Percentiles rank a stretch among this genome's conserved stretches.
Conservation (phyloP, 2,888 invertebrate genomes). For the Ormyrus nitidulus region DNA sequence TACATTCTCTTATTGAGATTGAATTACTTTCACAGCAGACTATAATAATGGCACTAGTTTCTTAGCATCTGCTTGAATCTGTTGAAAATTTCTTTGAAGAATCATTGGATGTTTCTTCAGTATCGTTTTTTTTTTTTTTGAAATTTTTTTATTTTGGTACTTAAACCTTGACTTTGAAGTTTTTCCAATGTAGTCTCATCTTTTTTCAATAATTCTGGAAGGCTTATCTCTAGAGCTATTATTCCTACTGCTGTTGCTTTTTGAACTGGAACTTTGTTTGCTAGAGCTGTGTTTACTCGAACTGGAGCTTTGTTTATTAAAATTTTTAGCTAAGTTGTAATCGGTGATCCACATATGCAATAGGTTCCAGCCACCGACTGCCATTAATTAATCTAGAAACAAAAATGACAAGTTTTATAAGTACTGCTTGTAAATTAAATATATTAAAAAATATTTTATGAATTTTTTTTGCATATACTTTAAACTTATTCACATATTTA, state of each 20-base stretch:
- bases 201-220: slow-evolving; percentile 77
- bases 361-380: slow-evolving; percentile 93
- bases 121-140: slow-evolving; percentile 81
- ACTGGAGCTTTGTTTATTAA: slow-evolving; percentile 73
- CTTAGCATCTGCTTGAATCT: slow-evolving; percentile 71
- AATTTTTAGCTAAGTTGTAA: slow-evolving; percentile 88
- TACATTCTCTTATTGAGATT: slow-evolving; percentile 82
- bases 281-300: slow-evolving; percentile 61
- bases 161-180: slow-evolving; percentile 81
- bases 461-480: slow-evolving; percentile 67
- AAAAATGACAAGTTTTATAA: background rate
- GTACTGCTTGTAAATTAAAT: slow-evolving; percentile 5
- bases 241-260: slow-evolving; percentile 60
- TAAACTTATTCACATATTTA: slow-evolving; percentile 60
- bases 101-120: slow-evolving; percentile 73
- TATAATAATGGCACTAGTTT: slow-evolving; percentile 83
- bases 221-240: slow-evolving; percentile 69
- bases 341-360: slow-evolving; percentile 94
- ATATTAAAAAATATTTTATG: slow-evolving; percentile 14
- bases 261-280: slow-evolving; percentile 66
- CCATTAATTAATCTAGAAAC: slow-evolving; percentile 83
- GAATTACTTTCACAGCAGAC: slow-evolving; percentile 90
- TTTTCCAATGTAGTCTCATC: slow-evolving; percentile 83
- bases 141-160: slow-evolving; percentile 85
- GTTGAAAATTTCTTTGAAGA: slow-evolving; percentile 67